A percentile compares a stretch with the other conserved stretches of the same genome.
These are phyloP conservation scores for Drosophila cardini DNA, from an alignment of 1,140 invertebrate species.

Conservation along the genomic window DNA sequence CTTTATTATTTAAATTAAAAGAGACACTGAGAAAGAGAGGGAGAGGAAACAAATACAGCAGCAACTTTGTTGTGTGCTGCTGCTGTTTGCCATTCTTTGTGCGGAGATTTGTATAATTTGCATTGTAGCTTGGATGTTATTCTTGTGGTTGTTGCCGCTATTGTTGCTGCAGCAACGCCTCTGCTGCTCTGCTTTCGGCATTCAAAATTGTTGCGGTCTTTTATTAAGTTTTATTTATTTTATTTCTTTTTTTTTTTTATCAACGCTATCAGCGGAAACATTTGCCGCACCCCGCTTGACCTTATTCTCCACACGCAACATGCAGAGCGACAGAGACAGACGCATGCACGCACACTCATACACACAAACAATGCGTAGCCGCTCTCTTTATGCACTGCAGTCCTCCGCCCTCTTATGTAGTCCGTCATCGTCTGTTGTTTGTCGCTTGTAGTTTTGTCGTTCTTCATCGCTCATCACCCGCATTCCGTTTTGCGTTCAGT, in stretches of 20 bases:
- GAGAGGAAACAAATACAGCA: conserved; percentile 21
- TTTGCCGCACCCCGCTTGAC: conserved; percentile 80
- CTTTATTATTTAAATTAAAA: conserved; percentile 64
- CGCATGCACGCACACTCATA: conserved; percentile 4
- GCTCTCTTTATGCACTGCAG: conserved; percentile 27
- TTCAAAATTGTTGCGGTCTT: conserved; percentile 40
- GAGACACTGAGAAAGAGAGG: too few relatives aligned
- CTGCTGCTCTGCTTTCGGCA: conserved; percentile 30
- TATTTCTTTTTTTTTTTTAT: conserved; percentile 43
- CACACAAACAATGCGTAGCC: conserved; percentile 14
- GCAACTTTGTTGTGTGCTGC: conserved; percentile 32
- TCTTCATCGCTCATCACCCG: conserved; percentile 7
- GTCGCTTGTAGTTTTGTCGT: conserved; percentile 6
- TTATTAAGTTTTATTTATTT: too few relatives aligned
- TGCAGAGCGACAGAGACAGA: background rate
- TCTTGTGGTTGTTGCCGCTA: conserved; percentile 20
- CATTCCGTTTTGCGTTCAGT: conserved; percentile 1
- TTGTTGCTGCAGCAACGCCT: conserved; percentile 42
- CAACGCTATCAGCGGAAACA: conserved; percentile 77
- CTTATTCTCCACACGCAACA: conserved; percentile 51
- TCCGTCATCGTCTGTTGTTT: background rate
- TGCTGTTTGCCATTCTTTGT: conserved; percentile 48
- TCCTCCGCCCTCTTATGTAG: conserved; percentile 17
- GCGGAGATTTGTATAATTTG: conserved; percentile 22
- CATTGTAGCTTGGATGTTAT: conserved; percentile 28